Percentiles rank a stretch among this genome's conserved stretches.
These are phyloP conservation scores for Stenodera caucasica DNA, from an alignment of 2,888 invertebrate genomes.

Conservation along the genomic window DNA sequence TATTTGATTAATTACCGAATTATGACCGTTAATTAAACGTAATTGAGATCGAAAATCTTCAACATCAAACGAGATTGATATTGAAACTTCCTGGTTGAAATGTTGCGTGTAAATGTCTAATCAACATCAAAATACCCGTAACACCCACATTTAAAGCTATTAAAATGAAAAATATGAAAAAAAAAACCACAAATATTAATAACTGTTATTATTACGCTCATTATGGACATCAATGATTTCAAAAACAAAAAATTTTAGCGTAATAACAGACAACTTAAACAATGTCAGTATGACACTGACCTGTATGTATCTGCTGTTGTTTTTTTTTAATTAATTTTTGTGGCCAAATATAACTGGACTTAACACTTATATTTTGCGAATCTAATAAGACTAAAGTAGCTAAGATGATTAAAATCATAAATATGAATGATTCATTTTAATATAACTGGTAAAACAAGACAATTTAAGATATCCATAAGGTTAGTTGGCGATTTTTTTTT, in stretches of 20 bases:
- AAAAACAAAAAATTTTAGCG: conserved; percentile 3
- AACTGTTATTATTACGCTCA: conserved; percentile 9
- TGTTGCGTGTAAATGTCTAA: conserved; percentile 9
- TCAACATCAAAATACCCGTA: conserved; percentile 10
- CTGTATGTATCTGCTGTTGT: neutral
- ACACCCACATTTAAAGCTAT: conserved; percentile 17
- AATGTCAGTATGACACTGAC: conserved; percentile 23
- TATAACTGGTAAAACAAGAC: conserved; percentile 14
- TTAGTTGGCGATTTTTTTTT: neutral
- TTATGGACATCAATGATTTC: neutral
- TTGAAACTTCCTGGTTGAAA: neutral
- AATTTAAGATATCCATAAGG: neutral
- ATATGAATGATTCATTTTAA: neutral
- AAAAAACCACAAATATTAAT: conserved; percentile 17
- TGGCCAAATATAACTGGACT: conserved; percentile 15
- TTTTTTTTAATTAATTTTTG: neutral
- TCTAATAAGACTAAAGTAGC: conserved; percentile 1
- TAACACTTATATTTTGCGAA: conserved; percentile 4
- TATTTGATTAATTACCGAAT: no score
- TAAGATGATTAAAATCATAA: neutral
- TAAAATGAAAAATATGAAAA: conserved; percentile 12
- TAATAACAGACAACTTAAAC: conserved; percentile 6
- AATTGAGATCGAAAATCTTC: no score
- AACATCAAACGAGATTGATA: no score
- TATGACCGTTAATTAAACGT: no score